Evolutionary conservation across 2,113 vertebrate genomes (phyloP).

Genomic region (Tretioscincus oriximinensis): DNA sequence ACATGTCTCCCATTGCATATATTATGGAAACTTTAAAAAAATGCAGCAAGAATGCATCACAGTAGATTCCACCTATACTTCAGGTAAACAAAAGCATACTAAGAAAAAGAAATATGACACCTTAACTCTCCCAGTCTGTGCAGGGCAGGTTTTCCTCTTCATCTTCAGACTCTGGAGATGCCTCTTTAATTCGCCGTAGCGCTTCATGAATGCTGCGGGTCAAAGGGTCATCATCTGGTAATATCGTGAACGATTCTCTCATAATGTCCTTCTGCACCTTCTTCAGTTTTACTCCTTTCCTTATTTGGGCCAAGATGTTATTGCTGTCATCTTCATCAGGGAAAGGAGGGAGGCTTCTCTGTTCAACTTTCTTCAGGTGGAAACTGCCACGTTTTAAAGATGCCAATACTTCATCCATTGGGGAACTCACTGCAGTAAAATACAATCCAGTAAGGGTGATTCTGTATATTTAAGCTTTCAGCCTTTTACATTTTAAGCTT

Average conservation of each 20-base stretch:
- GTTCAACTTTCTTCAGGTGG: conserved; percentile 94
- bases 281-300: conserved; percentile 93
- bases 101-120: conserved; percentile 62
- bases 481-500: conserved; percentile 3
- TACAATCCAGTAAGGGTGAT: conserved; percentile 35
- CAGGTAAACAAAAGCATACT: neutral
- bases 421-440: conserved; percentile 86
- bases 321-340: conserved; percentile 90
- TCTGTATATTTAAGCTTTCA: neutral
- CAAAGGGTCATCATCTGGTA: conserved; percentile 87
- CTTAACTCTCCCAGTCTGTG: conserved; percentile 94
- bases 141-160: conserved; percentile 92
- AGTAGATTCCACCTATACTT: conserved; percentile 19
- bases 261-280: conserved; percentile 89
- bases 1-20: neutral
- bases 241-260: conserved; percentile 78
- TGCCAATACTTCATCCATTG: conserved; percentile 97
- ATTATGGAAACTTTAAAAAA: conserved; percentile 2
- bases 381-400: conserved; percentile 96
- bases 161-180: conserved; percentile 94
- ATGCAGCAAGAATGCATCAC: neutral
- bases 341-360: conserved; percentile 89
- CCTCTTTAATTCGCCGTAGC: conserved; percentile 94
- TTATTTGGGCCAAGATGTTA: conserved; percentile 98
- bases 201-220: conserved; percentile 98